Percentiles rank a stretch among this genome's conserved stretches.
These are phyloP conservation scores for Lycorma delicatula DNA, from an alignment of 1,140 invertebrate species.

Conservation along the genomic window DNA sequence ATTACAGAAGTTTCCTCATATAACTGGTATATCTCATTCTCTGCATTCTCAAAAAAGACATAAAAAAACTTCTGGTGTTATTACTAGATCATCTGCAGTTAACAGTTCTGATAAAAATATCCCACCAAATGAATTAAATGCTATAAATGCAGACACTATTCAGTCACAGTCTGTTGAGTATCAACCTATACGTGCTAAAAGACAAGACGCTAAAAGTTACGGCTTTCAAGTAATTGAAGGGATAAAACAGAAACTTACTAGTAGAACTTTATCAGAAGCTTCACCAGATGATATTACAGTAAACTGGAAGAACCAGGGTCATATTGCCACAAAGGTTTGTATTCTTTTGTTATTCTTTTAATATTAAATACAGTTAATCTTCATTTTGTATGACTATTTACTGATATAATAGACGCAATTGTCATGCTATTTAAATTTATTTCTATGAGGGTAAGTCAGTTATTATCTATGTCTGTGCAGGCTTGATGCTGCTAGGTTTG, in stretches of 20 bases:
- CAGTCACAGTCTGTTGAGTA: no score
- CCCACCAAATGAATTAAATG: no score
- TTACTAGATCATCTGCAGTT: no score
- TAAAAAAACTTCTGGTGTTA: conserved; percentile 3
- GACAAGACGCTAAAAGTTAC: not conserved
- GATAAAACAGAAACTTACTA: not conserved
- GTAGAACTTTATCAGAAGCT: not conserved
- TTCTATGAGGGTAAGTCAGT: no score
- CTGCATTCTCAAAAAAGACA: not conserved
- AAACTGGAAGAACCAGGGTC: conserved; percentile 1
- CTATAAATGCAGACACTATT: conserved; percentile 1
- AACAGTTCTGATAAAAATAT: no score
- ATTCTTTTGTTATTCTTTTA: conserved; percentile 10
- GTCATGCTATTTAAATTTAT: no score
- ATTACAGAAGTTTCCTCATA: conserved; percentile 39
- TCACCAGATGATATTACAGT: not conserved
- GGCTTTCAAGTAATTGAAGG: not conserved
- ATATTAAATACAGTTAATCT: no score
- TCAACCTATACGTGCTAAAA: not conserved
- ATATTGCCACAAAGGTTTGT: not conserved
- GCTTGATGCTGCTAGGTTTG: no score
- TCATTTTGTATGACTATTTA: no score
- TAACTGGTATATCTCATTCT: conserved; percentile 13
- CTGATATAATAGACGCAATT: no score
- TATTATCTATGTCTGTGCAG: no score